Evolutionary conservation across 2,797 vertebrate species (phyloP).

Genomic region (Babyrousa celebensis): DNA sequence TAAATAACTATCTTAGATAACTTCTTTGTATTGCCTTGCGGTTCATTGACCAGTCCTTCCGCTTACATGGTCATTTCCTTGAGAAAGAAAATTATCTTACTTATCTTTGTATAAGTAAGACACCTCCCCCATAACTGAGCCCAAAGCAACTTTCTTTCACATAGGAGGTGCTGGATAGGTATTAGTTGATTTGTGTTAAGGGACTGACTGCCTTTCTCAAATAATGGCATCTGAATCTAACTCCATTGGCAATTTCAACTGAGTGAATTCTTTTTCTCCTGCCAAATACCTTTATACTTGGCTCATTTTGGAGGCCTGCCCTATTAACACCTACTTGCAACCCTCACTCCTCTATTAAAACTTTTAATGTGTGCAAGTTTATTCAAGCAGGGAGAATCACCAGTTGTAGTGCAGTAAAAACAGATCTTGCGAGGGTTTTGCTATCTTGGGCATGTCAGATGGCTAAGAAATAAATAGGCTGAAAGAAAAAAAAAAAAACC

Average conservation of each 20-base stretch:
- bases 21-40: conserved; percentile 3
- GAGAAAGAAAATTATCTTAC: conserved; percentile 11
- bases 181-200: conserved; percentile 58
- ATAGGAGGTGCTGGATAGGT: not conserved
- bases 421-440: conserved; percentile 80
- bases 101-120: not conserved
- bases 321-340: conserved; percentile 76
- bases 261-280: conserved; percentile 63
- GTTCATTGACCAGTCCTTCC: conserved; percentile 18
- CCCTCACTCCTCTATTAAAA: conserved; percentile 46
- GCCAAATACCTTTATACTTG: conserved; percentile 71
- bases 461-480: conserved; percentile 81
- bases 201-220: conserved; percentile 38
- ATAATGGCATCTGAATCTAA: conserved; percentile 62
- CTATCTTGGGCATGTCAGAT: conserved; percentile 82
- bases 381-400: conserved; percentile 74
- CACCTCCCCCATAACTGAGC: not conserved
- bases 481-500: not conserved
- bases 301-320: conserved; percentile 74
- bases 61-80: conserved; percentile 35
- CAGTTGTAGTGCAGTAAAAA: conserved; percentile 81
- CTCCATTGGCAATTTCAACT: conserved; percentile 56
- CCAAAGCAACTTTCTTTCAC: conserved; percentile 2
- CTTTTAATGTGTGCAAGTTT: conserved; percentile 78
- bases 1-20: conserved; percentile 45